phyloP scores from a whole-genome alignment of 1,140 invertebrate genomes.

The Procambarus virginalis region DNA sequence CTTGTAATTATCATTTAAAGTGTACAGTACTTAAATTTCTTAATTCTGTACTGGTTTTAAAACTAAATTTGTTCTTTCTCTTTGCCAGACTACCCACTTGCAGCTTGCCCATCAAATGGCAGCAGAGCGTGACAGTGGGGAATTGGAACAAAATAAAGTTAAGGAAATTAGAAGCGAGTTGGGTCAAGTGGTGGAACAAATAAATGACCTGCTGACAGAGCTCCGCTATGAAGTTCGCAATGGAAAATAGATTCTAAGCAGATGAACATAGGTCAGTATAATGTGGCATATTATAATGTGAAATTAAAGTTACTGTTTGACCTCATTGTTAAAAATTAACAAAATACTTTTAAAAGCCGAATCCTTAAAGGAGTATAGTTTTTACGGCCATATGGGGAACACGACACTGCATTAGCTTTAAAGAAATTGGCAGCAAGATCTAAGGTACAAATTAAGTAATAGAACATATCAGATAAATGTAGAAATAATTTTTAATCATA shows the following conservation, averaged over 20 bases:
- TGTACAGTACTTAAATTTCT: no score
- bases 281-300: not conserved
- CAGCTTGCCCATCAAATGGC: constrained; percentile 44
- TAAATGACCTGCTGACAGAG: constrained; percentile 41
- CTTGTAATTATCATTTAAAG: no score
- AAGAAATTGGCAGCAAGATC: no score
- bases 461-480: no score
- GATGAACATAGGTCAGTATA: not conserved
- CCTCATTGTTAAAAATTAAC: not conserved
- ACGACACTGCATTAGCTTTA: no score
- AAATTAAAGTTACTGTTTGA: not conserved
- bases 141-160: constrained; percentile 33
- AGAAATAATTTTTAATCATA: no score
- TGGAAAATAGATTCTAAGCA: not conserved
- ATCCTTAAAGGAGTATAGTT: not conserved
- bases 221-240: constrained; percentile 22
- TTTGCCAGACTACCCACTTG: constrained; percentile 25
- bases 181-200: constrained; percentile 45
- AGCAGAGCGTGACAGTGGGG: constrained; percentile 14
- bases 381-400: no score
- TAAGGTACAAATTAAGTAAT: no score
- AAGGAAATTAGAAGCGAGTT: constrained; percentile 26
- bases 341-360: not conserved
- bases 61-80: not conserved
- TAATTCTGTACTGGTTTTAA: no score